Conservation (phyloP, 2,797 vertebrate species). For the Borostomias antarcticus region DNA sequence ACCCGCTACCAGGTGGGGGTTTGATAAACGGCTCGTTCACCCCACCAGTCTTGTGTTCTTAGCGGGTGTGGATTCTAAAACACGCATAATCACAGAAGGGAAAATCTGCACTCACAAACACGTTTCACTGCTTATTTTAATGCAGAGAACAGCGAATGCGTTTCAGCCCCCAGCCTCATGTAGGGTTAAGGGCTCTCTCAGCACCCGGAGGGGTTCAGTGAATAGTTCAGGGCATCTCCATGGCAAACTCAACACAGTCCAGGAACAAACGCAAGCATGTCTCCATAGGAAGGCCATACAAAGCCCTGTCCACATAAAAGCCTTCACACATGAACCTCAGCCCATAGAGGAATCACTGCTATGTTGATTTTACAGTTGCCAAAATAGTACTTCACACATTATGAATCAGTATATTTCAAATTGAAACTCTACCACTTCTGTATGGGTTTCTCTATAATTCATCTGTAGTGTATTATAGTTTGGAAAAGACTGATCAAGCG, state of each 20-base stretch:
- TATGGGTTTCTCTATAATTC: not conserved
- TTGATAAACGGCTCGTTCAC: too few relatives aligned
- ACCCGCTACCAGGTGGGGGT: too few relatives aligned
- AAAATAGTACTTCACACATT: not conserved
- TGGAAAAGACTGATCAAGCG: not conserved
- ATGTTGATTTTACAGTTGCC: not conserved
- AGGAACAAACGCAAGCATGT: conserved; percentile 19
- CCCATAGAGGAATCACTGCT: not conserved
- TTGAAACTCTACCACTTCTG: not conserved
- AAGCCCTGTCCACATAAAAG: conserved; percentile 21
- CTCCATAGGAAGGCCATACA: conserved; percentile 15
- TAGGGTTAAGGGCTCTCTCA: not conserved
- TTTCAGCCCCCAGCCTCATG: not conserved
- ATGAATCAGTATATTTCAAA: not conserved
- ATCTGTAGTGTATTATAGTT: not conserved
- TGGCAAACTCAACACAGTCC: not conserved
- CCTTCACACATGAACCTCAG: conserved; percentile 26
- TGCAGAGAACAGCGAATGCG: too few relatives aligned
- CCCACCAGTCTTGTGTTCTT: too few relatives aligned
- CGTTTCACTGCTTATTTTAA: too few relatives aligned
- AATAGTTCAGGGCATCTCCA: conserved; percentile 14
- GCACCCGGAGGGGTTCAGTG: too few relatives aligned
- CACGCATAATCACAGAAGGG: too few relatives aligned
- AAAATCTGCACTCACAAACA: too few relatives aligned
- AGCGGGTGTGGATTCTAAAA: too few relatives aligned